Evolutionary conservation across 2,113 vertebrate species (phyloP).

Genomic region (Oxyruncus cristatus): DNA sequence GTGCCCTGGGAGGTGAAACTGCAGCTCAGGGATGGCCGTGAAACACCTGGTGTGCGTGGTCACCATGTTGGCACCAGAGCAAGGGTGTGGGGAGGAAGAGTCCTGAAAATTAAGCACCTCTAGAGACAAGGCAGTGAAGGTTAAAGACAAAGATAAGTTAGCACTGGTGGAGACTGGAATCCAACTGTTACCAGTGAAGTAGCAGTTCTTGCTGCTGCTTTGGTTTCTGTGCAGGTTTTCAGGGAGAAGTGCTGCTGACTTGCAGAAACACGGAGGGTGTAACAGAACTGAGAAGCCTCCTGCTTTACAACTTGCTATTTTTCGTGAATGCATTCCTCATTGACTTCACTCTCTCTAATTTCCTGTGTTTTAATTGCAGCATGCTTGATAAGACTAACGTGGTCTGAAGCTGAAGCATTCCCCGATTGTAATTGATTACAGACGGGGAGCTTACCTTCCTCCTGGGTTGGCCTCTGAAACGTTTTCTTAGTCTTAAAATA

Average conservation of each 20-base stretch:
- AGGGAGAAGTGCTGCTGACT: background rate
- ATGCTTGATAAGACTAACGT: conserved; percentile 14
- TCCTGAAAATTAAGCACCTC: background rate
- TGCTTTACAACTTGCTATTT: background rate
- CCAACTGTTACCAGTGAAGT: accelerated
- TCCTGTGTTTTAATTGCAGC: background rate
- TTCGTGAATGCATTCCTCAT: background rate
- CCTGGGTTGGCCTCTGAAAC: background rate
- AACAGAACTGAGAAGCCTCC: background rate
- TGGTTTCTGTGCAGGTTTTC: background rate
- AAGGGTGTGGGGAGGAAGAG: background rate
- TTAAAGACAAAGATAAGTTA: background rate
- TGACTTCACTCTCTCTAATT: background rate
- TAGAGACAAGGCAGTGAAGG: background rate
- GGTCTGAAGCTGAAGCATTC: conserved; percentile 15
- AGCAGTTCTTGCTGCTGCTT: background rate
- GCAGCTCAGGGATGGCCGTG: background rate
- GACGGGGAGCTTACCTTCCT: conserved; percentile 17
- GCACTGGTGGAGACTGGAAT: background rate
- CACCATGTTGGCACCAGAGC: background rate
- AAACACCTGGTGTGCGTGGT: background rate
- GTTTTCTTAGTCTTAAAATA: conserved; percentile 13
- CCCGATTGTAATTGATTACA: background rate
- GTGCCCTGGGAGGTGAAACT: background rate
- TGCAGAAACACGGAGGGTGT: background rate